Conservation (phyloP, 2,888 invertebrate species). For the Heliconius aoede region DNA sequence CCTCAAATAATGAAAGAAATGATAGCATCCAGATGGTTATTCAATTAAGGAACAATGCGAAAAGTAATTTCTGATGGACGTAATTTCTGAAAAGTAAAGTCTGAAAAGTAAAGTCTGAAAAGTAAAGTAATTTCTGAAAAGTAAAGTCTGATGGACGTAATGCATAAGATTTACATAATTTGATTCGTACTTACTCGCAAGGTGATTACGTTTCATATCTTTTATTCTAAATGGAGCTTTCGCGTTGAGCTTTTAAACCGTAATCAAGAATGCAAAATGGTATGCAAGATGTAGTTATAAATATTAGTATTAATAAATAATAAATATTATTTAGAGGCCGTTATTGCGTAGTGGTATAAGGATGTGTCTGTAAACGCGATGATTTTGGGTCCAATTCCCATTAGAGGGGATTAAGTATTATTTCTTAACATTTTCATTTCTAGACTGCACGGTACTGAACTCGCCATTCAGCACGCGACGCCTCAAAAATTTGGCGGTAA, state of each 20-base stretch:
- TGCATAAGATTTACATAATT: conserved; percentile 30
- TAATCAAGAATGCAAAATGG: background rate
- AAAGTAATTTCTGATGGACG: conserved; percentile 19
- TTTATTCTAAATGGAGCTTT: conserved; percentile 2
- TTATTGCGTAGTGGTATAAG: no score
- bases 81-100: no score
- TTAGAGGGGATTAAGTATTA: no score
- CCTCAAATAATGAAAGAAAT: background rate
- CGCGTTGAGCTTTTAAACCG: background rate
- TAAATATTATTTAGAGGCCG: no score
- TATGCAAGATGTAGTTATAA: background rate
- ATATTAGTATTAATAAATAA: background rate
- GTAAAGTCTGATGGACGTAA: conserved; percentile 27
- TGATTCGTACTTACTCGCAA: conserved; percentile 16
- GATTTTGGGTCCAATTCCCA: no score
- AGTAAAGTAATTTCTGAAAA: no score
- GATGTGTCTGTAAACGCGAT: no score
- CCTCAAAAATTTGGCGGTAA: no score
- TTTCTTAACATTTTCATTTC: no score
- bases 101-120: no score
- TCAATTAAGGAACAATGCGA: conserved; percentile 13
- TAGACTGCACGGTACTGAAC: no score
- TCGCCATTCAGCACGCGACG: no score
- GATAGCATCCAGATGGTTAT: conserved; percentile 13
- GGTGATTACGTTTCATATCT: conserved; percentile 19